Conservation (phyloP, 2,113 vertebrate species). For the Sporophila hypoxantha region DNA sequence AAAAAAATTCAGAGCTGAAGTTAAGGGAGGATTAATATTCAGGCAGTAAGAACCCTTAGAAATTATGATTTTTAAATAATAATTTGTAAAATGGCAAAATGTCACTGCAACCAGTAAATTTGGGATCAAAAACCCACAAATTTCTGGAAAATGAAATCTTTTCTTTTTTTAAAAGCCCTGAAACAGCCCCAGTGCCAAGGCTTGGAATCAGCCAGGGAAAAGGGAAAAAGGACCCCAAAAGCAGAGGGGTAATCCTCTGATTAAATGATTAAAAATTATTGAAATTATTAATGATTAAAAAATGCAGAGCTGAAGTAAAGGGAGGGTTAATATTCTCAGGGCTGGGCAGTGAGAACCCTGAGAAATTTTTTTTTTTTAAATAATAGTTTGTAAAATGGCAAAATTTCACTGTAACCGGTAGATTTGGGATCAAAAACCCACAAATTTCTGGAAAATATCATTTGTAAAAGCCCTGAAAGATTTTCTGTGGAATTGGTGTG, state of each 20-base stretch:
- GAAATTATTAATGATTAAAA: too few species aligned
- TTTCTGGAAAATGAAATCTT: too few species aligned
- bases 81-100: background rate
- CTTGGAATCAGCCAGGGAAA: too few species aligned
- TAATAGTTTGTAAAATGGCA: background rate
- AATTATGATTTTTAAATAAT: background rate
- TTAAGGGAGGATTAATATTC: background rate
- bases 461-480: background rate
- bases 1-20: background rate
- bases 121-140: background rate
- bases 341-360: too few species aligned
- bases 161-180: background rate
- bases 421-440: fast-evolving
- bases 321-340: background rate
- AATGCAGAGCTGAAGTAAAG: background rate
- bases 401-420: background rate
- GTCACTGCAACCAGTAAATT: background rate
- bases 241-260: too few species aligned
- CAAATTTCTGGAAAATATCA: background rate
- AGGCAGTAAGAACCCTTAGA: too few species aligned
- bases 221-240: too few species aligned
- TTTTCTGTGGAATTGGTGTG: background rate
- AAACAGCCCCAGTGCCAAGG: too few species aligned
- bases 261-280: too few species aligned
- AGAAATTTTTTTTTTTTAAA: background rate